Conservation (phyloP, 30 jellyfish, hydroid and myxozoan species). For the Rhopilema esculentum region DNA sequence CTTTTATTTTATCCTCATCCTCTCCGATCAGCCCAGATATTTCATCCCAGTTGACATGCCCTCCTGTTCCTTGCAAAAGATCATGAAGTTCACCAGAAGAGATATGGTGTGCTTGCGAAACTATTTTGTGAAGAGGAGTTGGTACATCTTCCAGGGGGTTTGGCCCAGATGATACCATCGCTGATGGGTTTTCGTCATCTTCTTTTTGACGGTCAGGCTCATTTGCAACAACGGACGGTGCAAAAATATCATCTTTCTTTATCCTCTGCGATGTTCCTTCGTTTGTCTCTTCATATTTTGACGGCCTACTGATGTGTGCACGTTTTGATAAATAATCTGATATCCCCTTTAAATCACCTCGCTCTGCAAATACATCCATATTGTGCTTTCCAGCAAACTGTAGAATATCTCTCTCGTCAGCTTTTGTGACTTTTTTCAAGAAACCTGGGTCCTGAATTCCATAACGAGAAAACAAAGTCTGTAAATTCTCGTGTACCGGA, state of each 20-base stretch:
- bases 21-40: constrained; percentile 47
- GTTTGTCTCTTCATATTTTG: constrained; percentile 8
- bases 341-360: constrained; percentile 52
- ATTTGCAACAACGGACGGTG: constrained; percentile 34
- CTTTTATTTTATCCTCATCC: constrained; percentile 43
- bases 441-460: constrained; percentile 72
- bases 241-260: constrained; percentile 40
- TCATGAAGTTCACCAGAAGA: constrained; percentile 46
- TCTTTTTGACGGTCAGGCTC: constrained; percentile 32
- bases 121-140: constrained; percentile 50
- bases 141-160: constrained; percentile 63
- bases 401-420: constrained; percentile 66
- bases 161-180: constrained; percentile 56
- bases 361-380: constrained; percentile 73
- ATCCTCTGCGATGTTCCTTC: constrained; percentile 46
- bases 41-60: constrained; percentile 52
- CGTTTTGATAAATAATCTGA: constrained; percentile 56
- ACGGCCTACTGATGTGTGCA: constrained; percentile 18
- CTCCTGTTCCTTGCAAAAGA: constrained; percentile 23
- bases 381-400: constrained; percentile 69
- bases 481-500: constrained; percentile 62
- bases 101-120: constrained; percentile 51
- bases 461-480: constrained; percentile 13
- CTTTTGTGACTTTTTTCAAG: constrained; percentile 55
- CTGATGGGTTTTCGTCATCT: constrained; percentile 33